A percentile compares a stretch with the other conserved stretches of the same genome.
Conservation (phyloP, 2,113 vertebrate genomes). For the Pholis gunnellus region DNA sequence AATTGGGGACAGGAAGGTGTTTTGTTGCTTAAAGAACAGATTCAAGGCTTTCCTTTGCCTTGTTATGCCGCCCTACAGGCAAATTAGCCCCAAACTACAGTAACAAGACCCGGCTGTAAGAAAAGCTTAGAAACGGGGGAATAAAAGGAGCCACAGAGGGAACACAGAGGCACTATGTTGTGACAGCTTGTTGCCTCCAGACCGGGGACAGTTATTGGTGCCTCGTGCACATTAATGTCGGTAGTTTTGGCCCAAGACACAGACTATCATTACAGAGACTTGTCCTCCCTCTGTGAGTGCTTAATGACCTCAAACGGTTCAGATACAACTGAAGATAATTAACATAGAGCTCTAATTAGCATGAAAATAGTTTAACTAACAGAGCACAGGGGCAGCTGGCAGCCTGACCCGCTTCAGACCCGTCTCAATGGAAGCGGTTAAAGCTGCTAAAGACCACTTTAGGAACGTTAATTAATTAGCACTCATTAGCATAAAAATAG, state of each 20-base stretch:
- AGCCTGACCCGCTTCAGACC: constrained; percentile 51
- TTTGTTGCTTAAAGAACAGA: constrained; percentile 1
- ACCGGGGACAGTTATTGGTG: constrained; percentile 32
- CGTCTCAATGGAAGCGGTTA: constrained; percentile 7
- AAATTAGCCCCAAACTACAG: constrained; percentile 29
- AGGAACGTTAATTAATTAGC: constrained; percentile 41
- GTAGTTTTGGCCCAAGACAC: constrained; percentile 46
- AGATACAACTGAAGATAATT: constrained; percentile 74
- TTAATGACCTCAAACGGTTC: constrained; percentile 61
- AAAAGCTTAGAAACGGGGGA: constrained; percentile 8
- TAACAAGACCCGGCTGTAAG: background rate
- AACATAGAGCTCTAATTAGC: constrained; percentile 70
- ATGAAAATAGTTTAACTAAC: constrained; percentile 72
- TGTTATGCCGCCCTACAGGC: background rate
- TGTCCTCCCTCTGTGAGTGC: constrained; percentile 62
- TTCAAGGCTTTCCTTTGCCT: constrained; percentile 19
- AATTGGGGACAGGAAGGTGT: background rate
- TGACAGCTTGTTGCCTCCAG: constrained; percentile 17
- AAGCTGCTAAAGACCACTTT: constrained; percentile 32
- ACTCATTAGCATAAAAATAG: constrained; percentile 60
- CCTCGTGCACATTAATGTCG: constrained; percentile 44
- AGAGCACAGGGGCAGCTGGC: constrained; percentile 57
- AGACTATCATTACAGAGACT: constrained; percentile 47
- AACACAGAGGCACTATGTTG: background rate
- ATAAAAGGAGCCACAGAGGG: constrained; percentile 26